phyloP scores from a whole-genome alignment of 2,113 vertebrate species.

The Embiotoca jacksoni region DNA sequence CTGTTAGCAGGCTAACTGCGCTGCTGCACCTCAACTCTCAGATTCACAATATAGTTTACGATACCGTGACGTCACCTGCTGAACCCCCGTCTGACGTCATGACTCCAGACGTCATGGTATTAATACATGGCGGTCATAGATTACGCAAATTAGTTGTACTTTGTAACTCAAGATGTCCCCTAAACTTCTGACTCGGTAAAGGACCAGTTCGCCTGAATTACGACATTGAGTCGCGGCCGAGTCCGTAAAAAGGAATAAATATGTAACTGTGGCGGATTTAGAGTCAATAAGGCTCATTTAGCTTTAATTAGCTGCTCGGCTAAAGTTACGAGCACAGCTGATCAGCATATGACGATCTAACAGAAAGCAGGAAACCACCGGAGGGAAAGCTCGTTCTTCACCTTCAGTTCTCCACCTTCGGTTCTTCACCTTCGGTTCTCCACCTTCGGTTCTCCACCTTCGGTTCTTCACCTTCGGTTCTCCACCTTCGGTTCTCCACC shows the following conservation, averaged over 20 bases:
- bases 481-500: too few relatives aligned
- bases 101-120: rapidly evolving
- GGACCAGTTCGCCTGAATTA: background rate
- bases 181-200: background rate
- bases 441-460: too few relatives aligned
- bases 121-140: background rate
- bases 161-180: background rate
- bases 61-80: background rate
- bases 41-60: too few relatives aligned
- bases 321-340: constrained; percentile 27
- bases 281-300: background rate
- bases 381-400: constrained; percentile 39
- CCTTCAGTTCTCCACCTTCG: too few relatives aligned
- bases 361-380: constrained; percentile 3
- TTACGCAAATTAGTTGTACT: background rate
- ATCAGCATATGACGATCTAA: background rate
- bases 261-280: background rate
- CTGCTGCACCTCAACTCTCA: background rate
- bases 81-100: background rate
- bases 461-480: too few relatives aligned
- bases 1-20: constrained; percentile 58
- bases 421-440: too few relatives aligned
- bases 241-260: rapidly evolving
- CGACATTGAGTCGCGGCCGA: too few relatives aligned
- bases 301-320: constrained; percentile 2